Base-by-base conservation (phyloP, 2,113 vertebrate genomes). In the Odontesthes bonariensis region DNA sequence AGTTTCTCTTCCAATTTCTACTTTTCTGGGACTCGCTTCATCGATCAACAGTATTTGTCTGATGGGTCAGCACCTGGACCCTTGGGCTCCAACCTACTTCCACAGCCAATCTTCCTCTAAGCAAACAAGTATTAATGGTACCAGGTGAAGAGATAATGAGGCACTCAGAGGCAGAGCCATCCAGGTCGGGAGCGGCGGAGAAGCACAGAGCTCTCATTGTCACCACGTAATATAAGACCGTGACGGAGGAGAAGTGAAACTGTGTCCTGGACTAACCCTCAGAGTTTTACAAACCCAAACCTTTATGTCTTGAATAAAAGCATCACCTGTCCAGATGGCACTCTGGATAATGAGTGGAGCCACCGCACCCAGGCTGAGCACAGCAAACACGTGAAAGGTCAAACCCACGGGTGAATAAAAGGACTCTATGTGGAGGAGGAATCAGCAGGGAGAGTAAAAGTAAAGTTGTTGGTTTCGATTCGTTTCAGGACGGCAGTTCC, bases 101-200 rank as follows among this genome's bases (percentile, higher is more conserved):
- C 46, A 60, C 46, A 60, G 57, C 61, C 63, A 53, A 77, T 86
- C 77, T 81, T 65, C 16, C 57, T 76, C 61, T 40, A 56, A 31
- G 71, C 83, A 87, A 89, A 91, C 68, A 53, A 74, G 80, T 89
- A 91, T 91, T 88, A 90, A 91, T 91, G 89, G 79, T 66, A 35
- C 79, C 61, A 63, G 75, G 73, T 74, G 66, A 85, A 63, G 16
- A 31, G 38, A 79, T 87, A 92, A 92, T 87, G 72, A 83, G 75
- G 62, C 68, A 35, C 57, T 76, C 86, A 88, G 85, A 90, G 78
- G 72, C 12, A n/a, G 51, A 73, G 54, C 69, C 38, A 16, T n/a
- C 0, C 33, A 65, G 77, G 52, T 54, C 8, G 51, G 54, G 62
- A 71, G 62, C 66, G 81, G 83, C 46, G 56, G 32, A 58, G 55